Base-by-base conservation (phyloP, 2,888 invertebrate genomes). In the Hemicrepidius hirtus region DNA sequence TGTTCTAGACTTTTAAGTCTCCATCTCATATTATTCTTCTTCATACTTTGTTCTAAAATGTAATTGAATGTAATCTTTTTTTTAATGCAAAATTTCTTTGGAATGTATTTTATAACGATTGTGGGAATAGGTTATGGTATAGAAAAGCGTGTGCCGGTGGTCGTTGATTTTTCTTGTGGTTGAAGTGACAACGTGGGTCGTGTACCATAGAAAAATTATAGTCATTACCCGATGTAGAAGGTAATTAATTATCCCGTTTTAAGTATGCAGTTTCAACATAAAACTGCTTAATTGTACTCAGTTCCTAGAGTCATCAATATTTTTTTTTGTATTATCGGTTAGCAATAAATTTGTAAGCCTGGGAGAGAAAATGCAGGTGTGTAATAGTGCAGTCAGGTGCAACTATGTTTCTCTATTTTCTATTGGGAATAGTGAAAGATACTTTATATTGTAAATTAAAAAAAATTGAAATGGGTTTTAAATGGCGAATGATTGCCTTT, bases 241-340 rank as follows among this genome's bases (percentile, higher is more conserved):
- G 18, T 40, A 57, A 57, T 57, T 57, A 57, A 57, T 57, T 37
- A 37, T 37, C 50, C 7, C 1, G 57, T 18, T 57, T 57, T 40
- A 40, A 40, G 57, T 20, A 35, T 40, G 57, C 37, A 57, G n/a
- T 57, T 55, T 55, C 32, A 32, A 55, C 55, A 12, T 20, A 57
- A 53, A 53, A 57, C 35, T 35, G 28, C 32, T 18, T 57, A 37
- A 57, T 37, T 57, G 57, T 57, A 18, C 20, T 37, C 18, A 40
- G 35, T 40, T 40, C 32, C 57, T 57, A 12, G 32, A 32, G 55
- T 18, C 57, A 57, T 57, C 37, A 37, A 20, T 40, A 37, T 6
- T 57, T 57, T 57, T 55, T 55, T 13, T 57, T n/a, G 7, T 18
- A 10, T 57, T 50, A 50, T 50, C 50, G 50, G 50, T 10, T 57